Evolutionary conservation across 2,888 invertebrate species (phyloP), one percentile per base, ranked within the genome.

Genomic region (Drosophila antonietae): DNA sequence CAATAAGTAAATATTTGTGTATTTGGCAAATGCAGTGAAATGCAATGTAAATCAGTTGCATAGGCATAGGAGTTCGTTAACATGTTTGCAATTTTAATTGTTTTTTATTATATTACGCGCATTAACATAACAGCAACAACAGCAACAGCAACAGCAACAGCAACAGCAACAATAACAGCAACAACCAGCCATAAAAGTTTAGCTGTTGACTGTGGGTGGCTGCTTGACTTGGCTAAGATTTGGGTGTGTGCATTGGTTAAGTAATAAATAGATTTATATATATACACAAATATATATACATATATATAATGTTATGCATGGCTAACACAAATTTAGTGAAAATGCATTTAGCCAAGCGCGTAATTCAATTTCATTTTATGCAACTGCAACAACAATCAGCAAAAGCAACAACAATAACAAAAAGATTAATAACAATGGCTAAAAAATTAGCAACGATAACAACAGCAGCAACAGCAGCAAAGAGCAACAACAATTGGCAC

Each of bases 261-360:
- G 51, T 55, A 49, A 52, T 39, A 15, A 20, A 14, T 28, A 14
- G 18, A 18, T 31, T 28, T 28, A 28, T 31, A 39, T n/a, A 52
- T 15, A 37, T 18, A 8, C 28, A 28, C 33, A 12, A 15, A 12
- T 37, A 31, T 18, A 12, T 59, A 71, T 59, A 37, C 3, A 53
- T 18, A 18, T 43, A 18, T 18, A 39, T 60, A 75, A 52, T 74
- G 77, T 51, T 73, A 66, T 81, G 69, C 81, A 75, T 81, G 61
- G 73, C 75, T 51, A 73, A 75, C 75, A 75, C 59, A 62, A 81
- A 83, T 83, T 87, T 81, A 87, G 80, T 78, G 88, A 86, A 90
- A 89, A 88, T 81, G 85, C 75, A 82, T 66, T 79, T 82, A 90
- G 78, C 84, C 83, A 87, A 85, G 89, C 89, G 90, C 87, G 81